Conservation (phyloP, 2,113 vertebrate genomes). For the Ciconia maguari region DNA sequence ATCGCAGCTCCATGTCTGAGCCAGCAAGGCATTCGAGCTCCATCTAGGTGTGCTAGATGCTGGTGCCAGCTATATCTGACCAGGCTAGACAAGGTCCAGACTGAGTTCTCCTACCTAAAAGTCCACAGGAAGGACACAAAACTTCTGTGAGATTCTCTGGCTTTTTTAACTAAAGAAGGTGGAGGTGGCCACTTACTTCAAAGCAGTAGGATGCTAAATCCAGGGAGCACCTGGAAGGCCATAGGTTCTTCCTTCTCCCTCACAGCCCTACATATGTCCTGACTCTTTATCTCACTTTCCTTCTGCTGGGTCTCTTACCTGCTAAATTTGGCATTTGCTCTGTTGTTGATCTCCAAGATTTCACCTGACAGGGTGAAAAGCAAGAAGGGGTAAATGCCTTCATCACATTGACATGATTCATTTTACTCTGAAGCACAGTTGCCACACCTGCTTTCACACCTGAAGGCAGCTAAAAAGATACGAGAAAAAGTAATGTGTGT, state of each 20-base stretch:
- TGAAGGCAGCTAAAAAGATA: neutral
- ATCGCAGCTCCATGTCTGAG: accelerated
- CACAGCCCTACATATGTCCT: neutral
- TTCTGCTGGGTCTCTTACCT: neutral
- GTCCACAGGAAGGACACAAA: neutral
- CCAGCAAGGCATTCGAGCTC: neutral
- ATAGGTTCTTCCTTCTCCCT: neutral
- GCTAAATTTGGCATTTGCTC: accelerated
- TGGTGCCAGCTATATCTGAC: neutral
- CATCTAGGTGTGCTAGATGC: neutral
- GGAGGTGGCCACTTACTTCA: neutral
- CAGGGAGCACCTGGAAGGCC: neutral
- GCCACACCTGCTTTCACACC: neutral
- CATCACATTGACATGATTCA: neutral
- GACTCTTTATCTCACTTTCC: neutral
- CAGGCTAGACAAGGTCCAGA: neutral
- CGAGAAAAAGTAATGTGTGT: neutral
- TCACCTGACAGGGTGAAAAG: neutral
- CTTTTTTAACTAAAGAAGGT: neutral
- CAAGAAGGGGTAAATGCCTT: neutral
- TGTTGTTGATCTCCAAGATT: neutral
- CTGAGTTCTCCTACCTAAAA: neutral
- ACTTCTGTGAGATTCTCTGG: neutral
- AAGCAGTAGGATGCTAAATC: neutral
- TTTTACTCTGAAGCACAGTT: neutral